These are phyloP conservation scores for Rhombomys opimus DNA, from an alignment of 2,113 vertebrate genomes.

Conservation along the genomic window DNA sequence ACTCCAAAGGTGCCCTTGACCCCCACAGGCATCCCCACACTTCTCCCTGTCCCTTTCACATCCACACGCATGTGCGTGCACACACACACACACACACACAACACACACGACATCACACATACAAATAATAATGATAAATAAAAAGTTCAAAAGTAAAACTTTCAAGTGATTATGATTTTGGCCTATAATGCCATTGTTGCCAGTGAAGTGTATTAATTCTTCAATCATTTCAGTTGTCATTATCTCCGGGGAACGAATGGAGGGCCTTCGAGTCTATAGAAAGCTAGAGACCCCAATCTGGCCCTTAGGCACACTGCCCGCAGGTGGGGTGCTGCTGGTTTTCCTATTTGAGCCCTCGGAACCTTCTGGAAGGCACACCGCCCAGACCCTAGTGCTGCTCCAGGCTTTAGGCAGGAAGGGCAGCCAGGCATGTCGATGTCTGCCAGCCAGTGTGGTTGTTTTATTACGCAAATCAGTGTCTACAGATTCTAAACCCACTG, in stretches of 20 bases:
- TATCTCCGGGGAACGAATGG: constrained; percentile 24
- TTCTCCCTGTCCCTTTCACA: not conserved
- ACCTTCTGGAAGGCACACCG: constrained; percentile 47
- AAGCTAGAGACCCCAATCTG: not conserved
- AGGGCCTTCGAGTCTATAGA: constrained; percentile 2
- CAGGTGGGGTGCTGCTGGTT: constrained; percentile 9
- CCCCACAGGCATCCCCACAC: not conserved
- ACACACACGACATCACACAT: not conserved
- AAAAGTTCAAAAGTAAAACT: not conserved
- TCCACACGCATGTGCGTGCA: not conserved
- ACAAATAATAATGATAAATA: not conserved
- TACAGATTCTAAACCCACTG: constrained; percentile 69
- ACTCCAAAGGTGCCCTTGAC: not conserved
- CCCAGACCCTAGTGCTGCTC: not conserved
- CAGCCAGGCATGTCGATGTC: constrained; percentile 42
- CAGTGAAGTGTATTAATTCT: not conserved
- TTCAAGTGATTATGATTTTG: not conserved
- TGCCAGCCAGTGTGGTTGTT: constrained; percentile 71
- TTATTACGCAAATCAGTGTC: constrained; percentile 72
- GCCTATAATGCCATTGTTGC: not conserved
- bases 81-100: not conserved
- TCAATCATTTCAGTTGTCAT: constrained; percentile 5
- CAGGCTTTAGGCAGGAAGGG: constrained; percentile 33
- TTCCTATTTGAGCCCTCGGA: not conserved
- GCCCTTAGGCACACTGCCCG: not conserved